Conservation (phyloP, 53 echinoderm and acorn worm species). For the Paelopatides confundens region DNA sequence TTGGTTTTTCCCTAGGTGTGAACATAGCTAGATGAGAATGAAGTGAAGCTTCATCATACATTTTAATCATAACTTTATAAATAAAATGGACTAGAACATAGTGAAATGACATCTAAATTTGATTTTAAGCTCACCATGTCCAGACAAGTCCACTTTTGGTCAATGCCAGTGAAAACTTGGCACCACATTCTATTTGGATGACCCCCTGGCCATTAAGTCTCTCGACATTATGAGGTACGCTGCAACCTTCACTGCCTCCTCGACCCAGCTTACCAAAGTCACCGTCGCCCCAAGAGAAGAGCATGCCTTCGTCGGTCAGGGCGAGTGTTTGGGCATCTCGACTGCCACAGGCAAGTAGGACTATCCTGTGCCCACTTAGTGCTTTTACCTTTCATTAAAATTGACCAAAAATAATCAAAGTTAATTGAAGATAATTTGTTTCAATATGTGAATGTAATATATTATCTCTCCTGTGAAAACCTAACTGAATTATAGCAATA, state of each 20-base stretch:
- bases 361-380: slow-evolving; percentile 76
- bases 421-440: background rate
- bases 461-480: background rate
- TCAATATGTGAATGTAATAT: background rate
- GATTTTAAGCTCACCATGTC: slow-evolving; percentile 82
- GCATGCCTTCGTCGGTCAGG: slow-evolving; percentile 89
- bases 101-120: no score
- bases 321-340: slow-evolving; percentile 94
- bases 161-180: slow-evolving; percentile 92
- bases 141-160: slow-evolving; percentile 89
- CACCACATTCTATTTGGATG: slow-evolving; percentile 95
- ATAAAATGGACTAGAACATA: no score
- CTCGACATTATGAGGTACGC: slow-evolving; percentile 93
- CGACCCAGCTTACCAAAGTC: slow-evolving; percentile 98
- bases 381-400: slow-evolving; percentile 74
- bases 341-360: slow-evolving; percentile 91
- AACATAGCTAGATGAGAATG: no score
- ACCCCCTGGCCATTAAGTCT: slow-evolving; percentile 86
- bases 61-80: no score
- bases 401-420: background rate
- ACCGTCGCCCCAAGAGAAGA: slow-evolving; percentile 97
- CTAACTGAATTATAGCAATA: no score
- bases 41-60: no score
- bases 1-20: no score
- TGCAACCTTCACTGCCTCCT: slow-evolving; percentile 95